Percentiles rank a stretch among this genome's conserved stretches.
These are phyloP conservation scores for Aleadryas rufinucha DNA, from an alignment of 2,113 vertebrate species.

Conservation along the genomic window DNA sequence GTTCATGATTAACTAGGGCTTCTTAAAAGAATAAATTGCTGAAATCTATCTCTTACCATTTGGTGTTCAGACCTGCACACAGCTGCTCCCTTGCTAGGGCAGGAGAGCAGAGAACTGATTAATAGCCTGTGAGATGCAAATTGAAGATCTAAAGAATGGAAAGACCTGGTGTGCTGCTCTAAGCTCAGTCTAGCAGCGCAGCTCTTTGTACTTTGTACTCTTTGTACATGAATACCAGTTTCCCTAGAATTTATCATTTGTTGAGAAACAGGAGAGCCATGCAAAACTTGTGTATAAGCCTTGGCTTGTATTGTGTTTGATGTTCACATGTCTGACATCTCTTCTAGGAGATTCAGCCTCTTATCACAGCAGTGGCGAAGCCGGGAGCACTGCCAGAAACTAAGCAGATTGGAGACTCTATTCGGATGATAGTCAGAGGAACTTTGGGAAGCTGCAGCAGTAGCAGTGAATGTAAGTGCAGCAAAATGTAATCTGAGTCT, in stretches of 20 bases:
- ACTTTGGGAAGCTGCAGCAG: conserved; percentile 97
- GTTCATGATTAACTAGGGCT: neutral
- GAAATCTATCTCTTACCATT: neutral
- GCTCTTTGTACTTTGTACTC: neutral
- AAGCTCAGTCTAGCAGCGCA: neutral
- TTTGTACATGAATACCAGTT: neutral
- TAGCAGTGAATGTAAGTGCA: conserved; percentile 92
- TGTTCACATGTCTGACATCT: conserved; percentile 22
- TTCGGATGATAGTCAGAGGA: conserved; percentile 95
- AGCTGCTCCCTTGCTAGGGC: neutral
- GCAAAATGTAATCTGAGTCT: neutral
- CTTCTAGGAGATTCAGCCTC: conserved; percentile 83
- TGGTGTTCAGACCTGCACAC: neutral
- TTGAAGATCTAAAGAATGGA: neutral
- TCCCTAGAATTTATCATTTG: neutral
- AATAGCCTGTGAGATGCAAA: neutral
- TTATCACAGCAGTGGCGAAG: conserved; percentile 71
- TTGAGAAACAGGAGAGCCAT: neutral
- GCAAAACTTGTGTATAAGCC: neutral
- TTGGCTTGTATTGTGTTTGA: neutral
- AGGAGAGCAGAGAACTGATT: neutral
- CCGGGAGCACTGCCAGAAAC: conserved; percentile 77
- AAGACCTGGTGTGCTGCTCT: neutral
- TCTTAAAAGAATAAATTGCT: neutral
- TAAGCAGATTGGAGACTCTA: conserved; percentile 86